Percentiles rank a stretch among this genome's conserved stretches.
phyloP scores from a whole-genome alignment of 1,140 invertebrate species.

The Hermetia illucens region DNA sequence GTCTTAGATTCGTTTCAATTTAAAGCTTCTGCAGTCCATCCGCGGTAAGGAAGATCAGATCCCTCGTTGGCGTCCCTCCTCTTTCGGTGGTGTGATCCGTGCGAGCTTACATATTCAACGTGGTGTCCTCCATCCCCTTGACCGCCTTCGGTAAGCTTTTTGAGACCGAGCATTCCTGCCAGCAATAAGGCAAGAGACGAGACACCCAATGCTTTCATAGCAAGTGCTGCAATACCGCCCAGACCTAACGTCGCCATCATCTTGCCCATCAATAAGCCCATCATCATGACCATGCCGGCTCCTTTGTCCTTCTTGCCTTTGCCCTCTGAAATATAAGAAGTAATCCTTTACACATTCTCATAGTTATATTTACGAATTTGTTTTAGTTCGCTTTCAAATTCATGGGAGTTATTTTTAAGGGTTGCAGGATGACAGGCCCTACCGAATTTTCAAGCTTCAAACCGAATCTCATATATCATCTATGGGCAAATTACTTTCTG shows the following conservation, averaged over 20 bases:
- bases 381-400: no score
- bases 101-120: conserved; percentile 50
- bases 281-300: conserved; percentile 38
- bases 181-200: conserved; percentile 57
- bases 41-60: conserved; percentile 41
- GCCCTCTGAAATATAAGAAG: conserved; percentile 36
- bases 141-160: conserved; percentile 46
- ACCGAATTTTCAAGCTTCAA: no score
- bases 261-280: conserved; percentile 59
- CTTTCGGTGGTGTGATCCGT: conserved; percentile 43
- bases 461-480: no score
- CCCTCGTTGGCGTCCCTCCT: conserved; percentile 31
- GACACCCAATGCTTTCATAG: conserved; percentile 52
- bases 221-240: conserved; percentile 50
- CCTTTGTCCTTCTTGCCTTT: conserved; percentile 41
- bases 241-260: conserved; percentile 55
- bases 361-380: no score
- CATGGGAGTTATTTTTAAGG: not conserved
- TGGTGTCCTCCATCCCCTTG: conserved; percentile 48
- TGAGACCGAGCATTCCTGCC: conserved; percentile 52
- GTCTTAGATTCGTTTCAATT: no score
- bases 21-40: conserved; percentile 31
- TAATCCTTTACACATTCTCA: no score
- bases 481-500: no score
- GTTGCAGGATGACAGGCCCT: no score